Evolutionary conservation across 2,797 vertebrate genomes (phyloP).

Genomic region (Malurus leucopterus): DNA sequence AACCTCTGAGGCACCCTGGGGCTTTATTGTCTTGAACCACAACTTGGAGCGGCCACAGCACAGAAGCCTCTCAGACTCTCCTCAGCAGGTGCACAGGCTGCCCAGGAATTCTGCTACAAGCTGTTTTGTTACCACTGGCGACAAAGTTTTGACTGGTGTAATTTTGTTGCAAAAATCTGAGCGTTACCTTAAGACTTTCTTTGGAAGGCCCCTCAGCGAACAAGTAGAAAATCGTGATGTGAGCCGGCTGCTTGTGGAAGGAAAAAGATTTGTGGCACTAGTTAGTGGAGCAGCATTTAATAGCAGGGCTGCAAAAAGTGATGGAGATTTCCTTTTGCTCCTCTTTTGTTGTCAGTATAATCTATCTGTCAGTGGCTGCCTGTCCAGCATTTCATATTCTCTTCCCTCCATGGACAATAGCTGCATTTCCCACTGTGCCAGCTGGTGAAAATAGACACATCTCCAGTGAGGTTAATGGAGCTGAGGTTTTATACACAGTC

Average conservation of each 20-base stretch:
- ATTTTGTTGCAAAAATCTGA: not conserved
- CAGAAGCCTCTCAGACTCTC: not conserved
- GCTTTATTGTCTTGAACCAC: not conserved
- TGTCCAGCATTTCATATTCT: not conserved
- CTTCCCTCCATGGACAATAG: not conserved
- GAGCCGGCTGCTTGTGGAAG: not conserved
- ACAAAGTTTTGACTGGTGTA: not conserved
- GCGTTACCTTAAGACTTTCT: not conserved
- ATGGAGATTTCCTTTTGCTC: not conserved
- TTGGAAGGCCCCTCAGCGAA: not conserved
- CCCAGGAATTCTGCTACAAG: not conserved
- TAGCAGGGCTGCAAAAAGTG: not conserved
- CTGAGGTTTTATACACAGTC: not conserved
- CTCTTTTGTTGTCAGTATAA: not conserved
- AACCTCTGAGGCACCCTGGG: not conserved
- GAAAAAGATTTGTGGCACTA: not conserved
- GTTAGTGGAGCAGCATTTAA: not conserved
- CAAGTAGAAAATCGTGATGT: not conserved
- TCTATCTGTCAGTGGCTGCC: not conserved
- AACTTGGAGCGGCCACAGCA: not conserved
- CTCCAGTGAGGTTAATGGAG: not conserved
- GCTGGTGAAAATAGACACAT: not conserved
- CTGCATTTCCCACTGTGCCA: not conserved
- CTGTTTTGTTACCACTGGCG: not conserved
- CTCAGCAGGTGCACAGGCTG: not conserved